A percentile compares a stretch with the other conserved stretches of the same genome.
phyloP scores from a whole-genome alignment of 2,113 vertebrate species.

The Rhinoptilus africanus region DNA sequence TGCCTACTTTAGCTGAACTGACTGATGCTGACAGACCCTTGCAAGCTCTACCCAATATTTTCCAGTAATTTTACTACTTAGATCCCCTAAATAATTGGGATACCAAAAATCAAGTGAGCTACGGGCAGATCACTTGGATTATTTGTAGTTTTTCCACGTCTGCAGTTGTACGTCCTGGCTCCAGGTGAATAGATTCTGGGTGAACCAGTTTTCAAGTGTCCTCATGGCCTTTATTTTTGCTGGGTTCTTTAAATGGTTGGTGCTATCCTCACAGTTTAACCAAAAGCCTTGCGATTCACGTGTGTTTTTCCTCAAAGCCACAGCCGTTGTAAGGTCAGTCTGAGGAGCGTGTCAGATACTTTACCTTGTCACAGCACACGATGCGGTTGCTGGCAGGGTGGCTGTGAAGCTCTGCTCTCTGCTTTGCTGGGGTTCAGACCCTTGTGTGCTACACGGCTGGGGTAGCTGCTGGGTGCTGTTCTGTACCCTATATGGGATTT shows the following conservation, averaged over 20 bases:
- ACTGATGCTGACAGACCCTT: neutral
- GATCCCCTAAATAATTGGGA: neutral
- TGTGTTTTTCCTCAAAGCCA: neutral
- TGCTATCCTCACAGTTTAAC: neutral
- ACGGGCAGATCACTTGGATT: neutral
- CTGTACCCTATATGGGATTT: neutral
- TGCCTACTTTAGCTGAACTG: neutral
- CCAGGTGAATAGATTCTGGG: neutral
- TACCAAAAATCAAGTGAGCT: neutral
- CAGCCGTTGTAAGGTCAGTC: neutral
- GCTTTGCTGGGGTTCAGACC: neutral
- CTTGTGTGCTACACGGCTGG: accelerated
- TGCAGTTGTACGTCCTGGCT: neutral
- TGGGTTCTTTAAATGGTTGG: neutral
- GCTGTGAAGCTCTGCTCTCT: neutral
- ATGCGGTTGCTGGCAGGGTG: neutral
- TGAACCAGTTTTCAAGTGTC: neutral
- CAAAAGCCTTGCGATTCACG: accelerated
- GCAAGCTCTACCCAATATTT: neutral
- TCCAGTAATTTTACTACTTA: neutral
- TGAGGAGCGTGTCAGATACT: neutral
- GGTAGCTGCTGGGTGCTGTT: neutral
- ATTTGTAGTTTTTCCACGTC: neutral
- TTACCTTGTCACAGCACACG: neutral
- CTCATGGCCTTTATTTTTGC: neutral